These are phyloP conservation scores for Globia sparganii DNA, from an alignment of 2,888 invertebrate species.

Conservation along the genomic window DNA sequence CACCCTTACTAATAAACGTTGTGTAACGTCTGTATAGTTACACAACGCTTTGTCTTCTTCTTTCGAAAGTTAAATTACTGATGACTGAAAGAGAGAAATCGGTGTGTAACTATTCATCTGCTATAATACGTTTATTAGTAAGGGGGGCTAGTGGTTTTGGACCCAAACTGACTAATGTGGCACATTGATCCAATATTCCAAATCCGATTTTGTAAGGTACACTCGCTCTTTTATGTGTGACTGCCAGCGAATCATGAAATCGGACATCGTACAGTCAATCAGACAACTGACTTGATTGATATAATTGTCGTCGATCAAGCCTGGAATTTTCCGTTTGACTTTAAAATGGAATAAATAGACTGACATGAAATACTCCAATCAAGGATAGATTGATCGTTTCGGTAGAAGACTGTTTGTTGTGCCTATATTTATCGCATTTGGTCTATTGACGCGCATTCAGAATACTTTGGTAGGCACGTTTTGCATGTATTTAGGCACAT, in stretches of 20 bases:
- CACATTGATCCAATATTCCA: slow-evolving; percentile 6
- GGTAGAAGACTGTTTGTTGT: slow-evolving; percentile 10
- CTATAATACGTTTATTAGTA: too few relatives aligned
- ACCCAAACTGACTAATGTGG: background rate
- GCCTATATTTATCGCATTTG: slow-evolving; percentile 5
- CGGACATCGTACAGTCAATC: slow-evolving; percentile 68
- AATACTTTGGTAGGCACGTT: background rate
- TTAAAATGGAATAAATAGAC: slow-evolving; percentile 72
- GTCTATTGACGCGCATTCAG: slow-evolving; percentile 27
- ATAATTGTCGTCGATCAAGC: slow-evolving; percentile 81
- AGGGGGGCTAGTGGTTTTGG: background rate
- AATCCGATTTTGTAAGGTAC: background rate
- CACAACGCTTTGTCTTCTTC: too few relatives aligned
- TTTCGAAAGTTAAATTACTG: too few relatives aligned
- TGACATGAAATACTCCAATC: slow-evolving; percentile 48
- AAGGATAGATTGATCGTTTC: slow-evolving; percentile 56
- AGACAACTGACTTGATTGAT: slow-evolving; percentile 78
- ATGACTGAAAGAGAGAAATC: too few relatives aligned
- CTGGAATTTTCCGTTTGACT: slow-evolving; percentile 83
- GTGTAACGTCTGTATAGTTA: too few relatives aligned
- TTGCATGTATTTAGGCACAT: background rate
- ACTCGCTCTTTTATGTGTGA: slow-evolving; percentile 18
- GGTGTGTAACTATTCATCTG: too few relatives aligned
- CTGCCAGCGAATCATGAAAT: slow-evolving; percentile 49
- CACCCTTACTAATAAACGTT: too few relatives aligned